Evolutionary conservation across 2,888 invertebrate species (phyloP).

Genomic region (Catocala nupta): DNA sequence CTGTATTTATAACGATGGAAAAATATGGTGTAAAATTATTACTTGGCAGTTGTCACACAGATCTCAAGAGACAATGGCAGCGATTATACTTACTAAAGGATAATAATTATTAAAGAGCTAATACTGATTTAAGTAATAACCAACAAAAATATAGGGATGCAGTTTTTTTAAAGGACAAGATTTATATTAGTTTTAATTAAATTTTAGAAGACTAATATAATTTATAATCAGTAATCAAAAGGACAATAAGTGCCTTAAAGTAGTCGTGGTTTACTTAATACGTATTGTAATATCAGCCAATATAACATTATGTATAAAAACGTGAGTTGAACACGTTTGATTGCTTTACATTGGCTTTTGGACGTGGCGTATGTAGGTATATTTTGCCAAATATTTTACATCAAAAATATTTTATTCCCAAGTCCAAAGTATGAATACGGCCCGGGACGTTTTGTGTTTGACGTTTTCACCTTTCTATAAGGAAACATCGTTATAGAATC

Average conservation of each 20-base stretch:
- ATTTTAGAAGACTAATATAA: too few species aligned
- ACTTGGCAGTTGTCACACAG: too few species aligned
- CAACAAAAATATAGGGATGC: too few species aligned
- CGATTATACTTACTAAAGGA: too few species aligned
- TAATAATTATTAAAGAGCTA: neutral
- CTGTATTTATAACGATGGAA: too few species aligned
- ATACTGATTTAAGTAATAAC: neutral
- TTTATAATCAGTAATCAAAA: too few species aligned
- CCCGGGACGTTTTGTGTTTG: conserved; percentile 33
- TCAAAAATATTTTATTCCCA: conserved; percentile 28
- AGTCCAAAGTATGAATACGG: conserved; percentile 23
- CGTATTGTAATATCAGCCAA: neutral
- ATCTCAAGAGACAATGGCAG: too few species aligned
- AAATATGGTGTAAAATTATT: too few species aligned
- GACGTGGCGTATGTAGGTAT: neutral
- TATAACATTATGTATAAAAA: neutral
- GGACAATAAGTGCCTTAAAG: too few species aligned
- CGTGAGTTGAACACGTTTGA: conserved; percentile 5
- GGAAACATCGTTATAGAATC: conserved; percentile 46
- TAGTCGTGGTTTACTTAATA: too few species aligned
- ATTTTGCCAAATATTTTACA: conserved; percentile 16
- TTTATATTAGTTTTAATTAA: too few species aligned
- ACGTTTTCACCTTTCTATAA: conserved; percentile 42
- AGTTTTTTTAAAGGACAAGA: too few species aligned
- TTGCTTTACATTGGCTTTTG: conserved; percentile 3